A percentile compares a stretch with the other conserved stretches of the same genome.
Evolutionary conservation across 2,113 vertebrate genomes (phyloP).

Genomic region (Brachyhypopomus occidentalis): DNA sequence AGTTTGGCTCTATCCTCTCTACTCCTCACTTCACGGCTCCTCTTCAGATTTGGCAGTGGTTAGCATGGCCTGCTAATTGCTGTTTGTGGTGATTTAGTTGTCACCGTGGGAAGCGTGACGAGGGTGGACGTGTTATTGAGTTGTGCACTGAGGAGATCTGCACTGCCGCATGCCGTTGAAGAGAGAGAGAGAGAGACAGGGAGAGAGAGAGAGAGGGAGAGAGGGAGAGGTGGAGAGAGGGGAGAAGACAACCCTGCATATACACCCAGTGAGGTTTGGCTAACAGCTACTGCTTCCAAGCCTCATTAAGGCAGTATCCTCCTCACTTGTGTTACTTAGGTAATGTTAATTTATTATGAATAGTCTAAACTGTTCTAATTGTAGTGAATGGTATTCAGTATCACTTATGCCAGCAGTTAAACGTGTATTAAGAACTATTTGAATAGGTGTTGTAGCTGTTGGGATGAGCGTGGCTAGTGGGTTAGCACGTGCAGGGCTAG

Average conservation of each 20-base stretch:
- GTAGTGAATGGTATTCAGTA: conserved; percentile 15
- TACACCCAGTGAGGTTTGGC: conserved; percentile 13
- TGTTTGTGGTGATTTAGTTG: conserved; percentile 75
- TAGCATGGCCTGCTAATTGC: conserved; percentile 63
- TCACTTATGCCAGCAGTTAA: conserved; percentile 36
- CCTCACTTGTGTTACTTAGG: neutral
- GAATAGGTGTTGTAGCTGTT: conserved; percentile 3
- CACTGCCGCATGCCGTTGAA: conserved; percentile 20
- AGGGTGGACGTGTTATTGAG: conserved; percentile 72
- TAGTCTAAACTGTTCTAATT: conserved; percentile 7
- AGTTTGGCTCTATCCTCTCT: neutral
- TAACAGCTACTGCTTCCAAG: neutral
- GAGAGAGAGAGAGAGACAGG: neutral
- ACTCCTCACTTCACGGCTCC: conserved; percentile 31
- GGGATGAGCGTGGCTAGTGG: neutral
- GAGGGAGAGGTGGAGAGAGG: too few relatives aligned
- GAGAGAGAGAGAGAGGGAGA: too few relatives aligned
- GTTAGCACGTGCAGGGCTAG: conserved; percentile 2
- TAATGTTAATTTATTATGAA: conserved; percentile 20
- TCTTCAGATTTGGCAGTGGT: conserved; percentile 55
- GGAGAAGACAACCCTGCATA: neutral
- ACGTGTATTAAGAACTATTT: neutral
- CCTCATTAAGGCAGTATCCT: neutral
- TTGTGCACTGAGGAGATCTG: conserved; percentile 59
- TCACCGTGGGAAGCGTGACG: conserved; percentile 72